These are phyloP conservation scores for Panopea generosa DNA, from an alignment of 2,888 invertebrate species.

Conservation along the genomic window DNA sequence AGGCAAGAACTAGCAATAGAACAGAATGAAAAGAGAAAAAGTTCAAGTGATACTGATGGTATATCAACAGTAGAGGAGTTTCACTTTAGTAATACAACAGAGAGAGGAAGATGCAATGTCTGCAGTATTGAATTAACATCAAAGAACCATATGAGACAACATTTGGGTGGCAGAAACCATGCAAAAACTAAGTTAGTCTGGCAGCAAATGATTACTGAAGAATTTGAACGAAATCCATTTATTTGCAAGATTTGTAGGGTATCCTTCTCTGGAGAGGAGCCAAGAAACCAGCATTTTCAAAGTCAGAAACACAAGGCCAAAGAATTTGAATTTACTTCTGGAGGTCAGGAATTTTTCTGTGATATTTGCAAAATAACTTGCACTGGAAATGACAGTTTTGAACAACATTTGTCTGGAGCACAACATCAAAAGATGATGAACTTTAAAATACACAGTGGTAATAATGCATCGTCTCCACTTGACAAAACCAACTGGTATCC, in stretches of 20 bases:
- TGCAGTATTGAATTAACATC: conserved; percentile 69
- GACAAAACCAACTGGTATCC: conserved; percentile 58
- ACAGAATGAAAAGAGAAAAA: too few species aligned
- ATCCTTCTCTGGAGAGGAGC: conserved; percentile 71
- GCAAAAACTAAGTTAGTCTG: conserved; percentile 48
- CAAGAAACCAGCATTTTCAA: conserved; percentile 70
- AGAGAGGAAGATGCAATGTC: conserved; percentile 62
- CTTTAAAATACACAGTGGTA: background rate
- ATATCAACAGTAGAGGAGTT: background rate
- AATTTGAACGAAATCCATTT: conserved; percentile 19
- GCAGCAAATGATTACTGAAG: conserved; percentile 10
- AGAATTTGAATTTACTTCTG: conserved; percentile 19
- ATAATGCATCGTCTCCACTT: conserved; percentile 8
- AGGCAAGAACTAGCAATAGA: too few species aligned
- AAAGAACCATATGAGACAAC: conserved; percentile 59
- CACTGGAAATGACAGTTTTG: conserved; percentile 71
- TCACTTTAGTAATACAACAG: conserved; percentile 10
- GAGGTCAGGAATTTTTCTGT: conserved; percentile 60
- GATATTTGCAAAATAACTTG: conserved; percentile 69
- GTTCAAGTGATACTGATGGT: too few species aligned
- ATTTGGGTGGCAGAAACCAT: conserved; percentile 69
- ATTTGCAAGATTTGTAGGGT: conserved; percentile 72
- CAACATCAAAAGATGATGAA: conserved; percentile 68
- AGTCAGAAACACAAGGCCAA: conserved; percentile 72
- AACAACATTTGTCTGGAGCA: conserved; percentile 71